These are phyloP conservation scores for Oncopodura yosiiana DNA, from an alignment of 1,140 invertebrate genomes.

Conservation along the genomic window DNA sequence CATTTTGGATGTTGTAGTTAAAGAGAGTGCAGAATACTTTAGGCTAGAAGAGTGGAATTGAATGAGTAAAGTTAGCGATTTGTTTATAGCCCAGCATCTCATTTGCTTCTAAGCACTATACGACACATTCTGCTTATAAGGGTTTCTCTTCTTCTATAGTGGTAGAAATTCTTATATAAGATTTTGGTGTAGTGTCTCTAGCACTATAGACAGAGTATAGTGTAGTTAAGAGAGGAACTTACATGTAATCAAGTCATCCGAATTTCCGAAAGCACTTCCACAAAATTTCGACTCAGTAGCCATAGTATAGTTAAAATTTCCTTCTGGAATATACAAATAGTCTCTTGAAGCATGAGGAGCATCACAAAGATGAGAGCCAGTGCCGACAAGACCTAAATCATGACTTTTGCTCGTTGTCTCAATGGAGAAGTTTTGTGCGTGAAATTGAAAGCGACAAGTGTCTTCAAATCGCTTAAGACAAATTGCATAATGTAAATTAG, in stretches of 20 bases:
- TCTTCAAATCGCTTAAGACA: constrained; percentile 21
- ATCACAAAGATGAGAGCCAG: constrained; percentile 3
- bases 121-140: no score
- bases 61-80: no score
- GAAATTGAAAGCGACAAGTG: constrained; percentile 8
- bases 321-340: constrained; percentile 12
- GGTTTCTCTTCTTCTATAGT: no score
- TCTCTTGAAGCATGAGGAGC: constrained; percentile 5
- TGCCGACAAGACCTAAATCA: not conserved
- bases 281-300: constrained; percentile 15
- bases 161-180: no score
- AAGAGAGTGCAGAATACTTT: no score
- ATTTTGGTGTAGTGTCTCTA: no score
- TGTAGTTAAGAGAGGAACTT: constrained; percentile 8
- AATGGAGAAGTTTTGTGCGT: constrained; percentile 9
- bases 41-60: no score
- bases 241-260: constrained; percentile 12
- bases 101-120: no score
- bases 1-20: no score
- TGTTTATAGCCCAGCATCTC: no score
- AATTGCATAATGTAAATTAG: constrained; percentile 42
- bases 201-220: not conserved
- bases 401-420: constrained; percentile 1
- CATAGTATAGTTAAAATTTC: constrained; percentile 1
- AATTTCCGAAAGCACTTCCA: constrained; percentile 9